Percentiles rank a stretch among this genome's conserved stretches.
phyloP scores from a whole-genome alignment of 2,888 invertebrate species.

The Cryptophagus acutangulus region DNA sequence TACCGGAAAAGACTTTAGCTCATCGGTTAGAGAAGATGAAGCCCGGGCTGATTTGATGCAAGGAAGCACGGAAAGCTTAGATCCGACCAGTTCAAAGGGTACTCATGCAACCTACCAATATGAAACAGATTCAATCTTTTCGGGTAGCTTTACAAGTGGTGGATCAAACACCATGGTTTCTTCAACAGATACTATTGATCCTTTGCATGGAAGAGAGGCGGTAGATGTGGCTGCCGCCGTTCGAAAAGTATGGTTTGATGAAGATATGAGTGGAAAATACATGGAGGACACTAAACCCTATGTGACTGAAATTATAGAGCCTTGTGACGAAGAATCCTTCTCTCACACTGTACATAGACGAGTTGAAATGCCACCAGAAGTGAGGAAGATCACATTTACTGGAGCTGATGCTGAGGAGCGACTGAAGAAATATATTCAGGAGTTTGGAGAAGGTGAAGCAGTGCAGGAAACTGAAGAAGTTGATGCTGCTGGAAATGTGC shows the following conservation, averaged over 20 bases:
- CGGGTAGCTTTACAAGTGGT: slow-evolving; percentile 77
- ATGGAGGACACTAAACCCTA: slow-evolving; percentile 44
- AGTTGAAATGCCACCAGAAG: slow-evolving; percentile 51
- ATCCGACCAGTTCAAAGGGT: slow-evolving; percentile 69
- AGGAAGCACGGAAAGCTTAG: slow-evolving; percentile 68
- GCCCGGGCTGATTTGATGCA: slow-evolving; percentile 52
- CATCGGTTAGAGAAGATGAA: slow-evolving; percentile 45
- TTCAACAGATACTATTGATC: slow-evolving; percentile 65
- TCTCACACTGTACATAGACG: slow-evolving; percentile 50
- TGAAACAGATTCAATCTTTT: slow-evolving; percentile 80
- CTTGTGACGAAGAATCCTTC: slow-evolving; percentile 46
- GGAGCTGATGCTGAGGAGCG: slow-evolving; percentile 52
- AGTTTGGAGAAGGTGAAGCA: slow-evolving; percentile 52
- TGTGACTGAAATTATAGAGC: slow-evolving; percentile 51
- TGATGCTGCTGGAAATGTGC: slow-evolving; percentile 54
- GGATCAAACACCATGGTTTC: slow-evolving; percentile 84
- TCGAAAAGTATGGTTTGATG: slow-evolving; percentile 50
- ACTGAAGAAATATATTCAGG: slow-evolving; percentile 50
- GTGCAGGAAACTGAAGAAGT: slow-evolving; percentile 51
- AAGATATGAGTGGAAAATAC: slow-evolving; percentile 38
- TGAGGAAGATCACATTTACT: slow-evolving; percentile 51
- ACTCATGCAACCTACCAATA: slow-evolving; percentile 80
- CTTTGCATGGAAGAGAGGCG: slow-evolving; percentile 51
- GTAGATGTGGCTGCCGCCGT: slow-evolving; percentile 46
- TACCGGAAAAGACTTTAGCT: slow-evolving; percentile 50